Conservation (phyloP, 2,888 invertebrate genomes). For the Meloe dianella region DNA sequence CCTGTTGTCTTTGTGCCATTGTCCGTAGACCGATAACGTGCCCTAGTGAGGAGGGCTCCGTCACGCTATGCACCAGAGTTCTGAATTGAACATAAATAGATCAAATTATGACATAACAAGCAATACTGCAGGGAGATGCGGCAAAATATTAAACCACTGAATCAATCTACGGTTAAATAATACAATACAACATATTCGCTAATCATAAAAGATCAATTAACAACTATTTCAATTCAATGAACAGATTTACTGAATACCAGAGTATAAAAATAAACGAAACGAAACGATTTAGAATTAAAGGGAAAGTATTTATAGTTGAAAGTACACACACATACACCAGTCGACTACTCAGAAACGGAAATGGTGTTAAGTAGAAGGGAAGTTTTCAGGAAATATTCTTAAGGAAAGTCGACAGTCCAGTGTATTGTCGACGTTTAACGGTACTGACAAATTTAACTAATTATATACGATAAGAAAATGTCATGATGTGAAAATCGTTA, state of each 20-base stretch:
- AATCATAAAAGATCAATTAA: neutral
- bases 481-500: neutral
- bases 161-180: neutral
- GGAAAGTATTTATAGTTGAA: neutral
- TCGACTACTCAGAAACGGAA: neutral
- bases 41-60: slow-evolving; percentile 78
- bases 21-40: slow-evolving; percentile 61
- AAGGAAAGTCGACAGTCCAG: neutral
- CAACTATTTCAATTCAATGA: neutral
- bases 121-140: slow-evolving; percentile 36
- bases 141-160: slow-evolving; percentile 22
- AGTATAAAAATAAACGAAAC: neutral
- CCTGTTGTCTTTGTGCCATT: slow-evolving; percentile 27
- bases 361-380: neutral
- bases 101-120: slow-evolving; percentile 36
- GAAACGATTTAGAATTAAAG: neutral
- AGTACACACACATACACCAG: neutral
- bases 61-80: slow-evolving; percentile 34
- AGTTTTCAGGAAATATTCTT: neutral
- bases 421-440: neutral
- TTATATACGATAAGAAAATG: neutral
- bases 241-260: neutral
- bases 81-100: slow-evolving; percentile 35
- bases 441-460: neutral
- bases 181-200: neutral